These are phyloP conservation scores for Bubo blakistoni DNA, from an alignment of 2,113 vertebrate genomes.

Conservation along the genomic window DNA sequence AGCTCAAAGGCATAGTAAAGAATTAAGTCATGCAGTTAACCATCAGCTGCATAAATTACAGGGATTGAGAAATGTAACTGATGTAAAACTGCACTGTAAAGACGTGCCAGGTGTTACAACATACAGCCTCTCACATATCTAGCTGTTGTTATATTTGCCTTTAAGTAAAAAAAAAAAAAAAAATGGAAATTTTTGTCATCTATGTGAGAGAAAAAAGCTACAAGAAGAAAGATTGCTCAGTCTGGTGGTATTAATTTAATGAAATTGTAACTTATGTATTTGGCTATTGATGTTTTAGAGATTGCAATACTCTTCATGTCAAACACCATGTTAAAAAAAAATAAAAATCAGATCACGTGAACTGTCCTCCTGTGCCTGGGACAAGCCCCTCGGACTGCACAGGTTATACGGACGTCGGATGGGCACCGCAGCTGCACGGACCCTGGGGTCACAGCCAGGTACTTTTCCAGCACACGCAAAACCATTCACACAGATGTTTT, in stretches of 20 bases:
- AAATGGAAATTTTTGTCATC: neutral
- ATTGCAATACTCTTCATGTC: fast-evolving
- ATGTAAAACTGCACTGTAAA: neutral
- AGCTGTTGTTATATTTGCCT: neutral
- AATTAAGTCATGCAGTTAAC: neutral
- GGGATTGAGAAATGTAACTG: neutral
- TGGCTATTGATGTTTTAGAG: neutral
- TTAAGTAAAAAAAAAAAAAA: neutral
- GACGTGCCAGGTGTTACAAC: neutral
- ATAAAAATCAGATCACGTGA: fast-evolving
- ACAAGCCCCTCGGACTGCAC: neutral
- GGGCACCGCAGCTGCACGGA: neutral
- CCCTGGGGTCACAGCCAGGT: neutral
- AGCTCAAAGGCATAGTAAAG: neutral
- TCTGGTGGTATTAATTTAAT: neutral
- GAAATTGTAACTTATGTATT: neutral
- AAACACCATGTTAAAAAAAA: neutral
- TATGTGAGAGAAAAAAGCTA: fast-evolving
- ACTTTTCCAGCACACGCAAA: neutral
- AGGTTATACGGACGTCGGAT: neutral
- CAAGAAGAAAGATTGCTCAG: neutral
- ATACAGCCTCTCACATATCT: neutral
- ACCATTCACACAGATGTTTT: neutral
- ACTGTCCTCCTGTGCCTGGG: neutral
- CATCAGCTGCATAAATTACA: neutral